Percentiles rank a stretch among this genome's conserved stretches.
phyloP scores from a whole-genome alignment of 2,113 vertebrate genomes.

The Vimba vimba region DNA sequence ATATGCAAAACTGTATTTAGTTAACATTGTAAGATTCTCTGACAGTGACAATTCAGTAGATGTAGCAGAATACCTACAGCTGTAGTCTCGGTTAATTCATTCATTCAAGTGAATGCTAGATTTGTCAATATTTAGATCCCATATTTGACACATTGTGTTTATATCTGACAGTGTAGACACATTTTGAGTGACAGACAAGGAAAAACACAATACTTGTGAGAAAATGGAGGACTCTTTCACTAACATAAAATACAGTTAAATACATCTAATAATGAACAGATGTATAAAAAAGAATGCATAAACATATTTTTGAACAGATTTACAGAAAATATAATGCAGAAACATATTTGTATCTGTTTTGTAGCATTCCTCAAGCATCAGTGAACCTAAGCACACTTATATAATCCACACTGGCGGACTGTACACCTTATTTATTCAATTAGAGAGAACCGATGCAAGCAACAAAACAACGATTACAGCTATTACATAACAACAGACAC shows the following conservation, averaged over 20 bases:
- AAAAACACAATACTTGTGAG: not conserved
- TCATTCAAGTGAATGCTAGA: not conserved
- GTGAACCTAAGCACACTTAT: conserved; percentile 52
- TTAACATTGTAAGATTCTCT: not conserved
- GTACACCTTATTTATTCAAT: not conserved
- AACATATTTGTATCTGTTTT: not conserved
- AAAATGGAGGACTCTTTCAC: not conserved
- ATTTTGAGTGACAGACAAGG: not conserved
- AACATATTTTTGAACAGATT: not conserved
- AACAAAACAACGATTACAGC: not conserved
- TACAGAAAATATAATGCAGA: not conserved
- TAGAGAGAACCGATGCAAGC: not conserved
- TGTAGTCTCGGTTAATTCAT: not conserved
- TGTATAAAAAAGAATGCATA: not conserved
- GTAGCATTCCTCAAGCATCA: conserved; percentile 20
- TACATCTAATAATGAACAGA: not conserved
- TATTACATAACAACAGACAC: conserved; percentile 6
- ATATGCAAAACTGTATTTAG: not conserved
- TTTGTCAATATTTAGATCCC: not conserved
- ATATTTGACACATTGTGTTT: conserved; percentile 8
- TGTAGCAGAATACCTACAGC: not conserved
- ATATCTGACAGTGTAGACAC: not conserved
- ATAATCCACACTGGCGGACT: not conserved
- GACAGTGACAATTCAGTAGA: not conserved
- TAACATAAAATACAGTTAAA: not conserved